Base-by-base conservation (phyloP, 35 echinoderm and acorn worm genomes). In the Heliocidaris tuberculata region DNA sequence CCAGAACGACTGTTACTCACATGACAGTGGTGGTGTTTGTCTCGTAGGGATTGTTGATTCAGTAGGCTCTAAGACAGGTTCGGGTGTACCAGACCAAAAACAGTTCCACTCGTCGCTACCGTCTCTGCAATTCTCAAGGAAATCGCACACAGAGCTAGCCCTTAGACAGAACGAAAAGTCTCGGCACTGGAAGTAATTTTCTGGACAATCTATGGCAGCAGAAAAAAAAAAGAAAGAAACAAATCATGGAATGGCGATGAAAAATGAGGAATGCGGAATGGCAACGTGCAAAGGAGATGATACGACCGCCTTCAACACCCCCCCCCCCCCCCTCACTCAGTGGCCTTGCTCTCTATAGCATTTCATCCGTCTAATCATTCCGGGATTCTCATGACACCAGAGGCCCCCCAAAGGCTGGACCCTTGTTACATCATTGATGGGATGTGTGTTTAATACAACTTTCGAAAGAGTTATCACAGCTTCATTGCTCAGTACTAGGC, bases 51-150 rank as follows among this genome's bases (percentile, higher is more conserved):
- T 78, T n/a, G 65, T 21, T 78, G 65, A 78, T 78, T 78, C 65
- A n/a, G 65, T 78, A 21, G 65, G 65, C 27, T 78, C 65, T 27
- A 78, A 27, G 27, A 78, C 19, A 78, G 65, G 65, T 78, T 27
- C 27, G 6, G 65, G 5, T 8, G 65, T 78, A 78, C 5, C 21
- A 19, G 65, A n/a, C 65, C 65, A n/a, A 0, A 19, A 3, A 89
- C 87, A 89, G 24, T 89, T 48, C 31, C 29, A 89, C 47, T 89
- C 87, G 87, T 89, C 87, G 32, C 87, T 89, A 6, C 13, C 87
- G 10, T 89, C 87, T n/a, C 35, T 89, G 9, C 87, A 89, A 15
- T 32, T 11, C 6, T 16, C 9, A 47, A 6, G 8, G 19, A 13
- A 13, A 89, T 15, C 24, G 19, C 87, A 89, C 12, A 89, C 2